phyloP scores from a whole-genome alignment of 2,888 invertebrate genomes.

The Latrodectus elegans region DNA sequence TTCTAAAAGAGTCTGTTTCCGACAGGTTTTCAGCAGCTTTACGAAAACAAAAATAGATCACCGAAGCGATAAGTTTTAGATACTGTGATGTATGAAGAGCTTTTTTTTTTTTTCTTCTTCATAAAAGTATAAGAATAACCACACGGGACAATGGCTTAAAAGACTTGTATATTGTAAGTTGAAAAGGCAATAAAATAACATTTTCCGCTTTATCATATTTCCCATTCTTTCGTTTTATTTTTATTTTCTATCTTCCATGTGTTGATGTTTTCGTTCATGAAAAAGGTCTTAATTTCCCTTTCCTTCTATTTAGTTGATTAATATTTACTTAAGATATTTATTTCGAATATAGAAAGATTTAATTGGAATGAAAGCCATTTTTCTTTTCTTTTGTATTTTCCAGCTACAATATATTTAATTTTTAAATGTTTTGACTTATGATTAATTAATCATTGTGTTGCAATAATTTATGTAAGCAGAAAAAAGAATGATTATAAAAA shows the following conservation, averaged over 20 bases:
- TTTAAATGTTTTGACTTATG: too few relatives aligned
- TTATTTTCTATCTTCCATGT: neutral
- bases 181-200: constrained; percentile 9
- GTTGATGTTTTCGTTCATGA: too few relatives aligned
- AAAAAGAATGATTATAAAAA: too few relatives aligned
- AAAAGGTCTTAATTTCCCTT: too few relatives aligned
- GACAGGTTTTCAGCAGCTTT: constrained; percentile 41
- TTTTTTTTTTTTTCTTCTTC: neutral
- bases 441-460: too few relatives aligned
- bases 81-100: constrained; percentile 31
- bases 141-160: constrained; percentile 6
- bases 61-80: constrained; percentile 32
- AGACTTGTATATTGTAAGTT: neutral
- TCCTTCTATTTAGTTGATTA: too few relatives aligned
- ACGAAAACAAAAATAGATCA: constrained; percentile 37
- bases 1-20: constrained; percentile 39
- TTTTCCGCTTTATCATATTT: constrained; percentile 3
- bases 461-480: too few relatives aligned
- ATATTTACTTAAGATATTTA: too few relatives aligned
- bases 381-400: too few relatives aligned
- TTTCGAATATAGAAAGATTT: too few relatives aligned
- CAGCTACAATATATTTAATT: too few relatives aligned
- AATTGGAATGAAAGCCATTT: too few relatives aligned
- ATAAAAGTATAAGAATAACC: neutral
- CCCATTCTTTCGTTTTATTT: constrained; percentile 17